These are phyloP conservation scores for Brevimyrus niger DNA, from an alignment of 2,113 vertebrate genomes.

Conservation along the genomic window DNA sequence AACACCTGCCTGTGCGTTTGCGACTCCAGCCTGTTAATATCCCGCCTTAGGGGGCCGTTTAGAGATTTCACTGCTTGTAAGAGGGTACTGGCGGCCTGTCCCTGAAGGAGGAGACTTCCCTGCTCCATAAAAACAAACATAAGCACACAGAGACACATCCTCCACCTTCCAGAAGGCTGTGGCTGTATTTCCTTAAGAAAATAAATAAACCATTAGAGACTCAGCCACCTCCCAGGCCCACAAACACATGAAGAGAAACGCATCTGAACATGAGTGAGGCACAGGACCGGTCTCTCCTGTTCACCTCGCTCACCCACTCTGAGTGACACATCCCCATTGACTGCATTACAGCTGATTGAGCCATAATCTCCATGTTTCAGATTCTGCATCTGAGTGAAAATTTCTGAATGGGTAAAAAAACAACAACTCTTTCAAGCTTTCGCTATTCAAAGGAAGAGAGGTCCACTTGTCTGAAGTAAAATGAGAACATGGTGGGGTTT, in stretches of 20 bases:
- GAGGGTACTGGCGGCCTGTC: neutral
- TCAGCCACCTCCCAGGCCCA: neutral
- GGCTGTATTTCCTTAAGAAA: neutral
- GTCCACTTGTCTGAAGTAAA: neutral
- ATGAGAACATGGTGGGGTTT: neutral
- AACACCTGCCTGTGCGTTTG: neutral
- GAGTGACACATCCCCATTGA: neutral
- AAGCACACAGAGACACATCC: neutral
- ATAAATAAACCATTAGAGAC: neutral
- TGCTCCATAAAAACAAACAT: neutral
- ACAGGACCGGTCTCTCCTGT: neutral
- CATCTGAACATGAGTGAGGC: slow-evolving; percentile 22
- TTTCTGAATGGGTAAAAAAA: neutral
- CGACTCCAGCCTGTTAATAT: neutral
- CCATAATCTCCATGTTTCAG: neutral
- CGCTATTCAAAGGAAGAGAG: neutral
- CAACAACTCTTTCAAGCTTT: neutral
- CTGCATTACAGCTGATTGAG: neutral
- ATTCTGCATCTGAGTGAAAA: neutral
- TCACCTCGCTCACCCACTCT: neutral
- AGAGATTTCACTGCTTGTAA: neutral
- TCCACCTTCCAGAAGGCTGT: neutral
- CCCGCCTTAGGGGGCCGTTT: neutral
- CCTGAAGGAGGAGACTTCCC: neutral
- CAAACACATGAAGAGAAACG: neutral